These are phyloP conservation scores for Melitaea athalia DNA, from an alignment of 2,888 invertebrate genomes.

Conservation along the genomic window DNA sequence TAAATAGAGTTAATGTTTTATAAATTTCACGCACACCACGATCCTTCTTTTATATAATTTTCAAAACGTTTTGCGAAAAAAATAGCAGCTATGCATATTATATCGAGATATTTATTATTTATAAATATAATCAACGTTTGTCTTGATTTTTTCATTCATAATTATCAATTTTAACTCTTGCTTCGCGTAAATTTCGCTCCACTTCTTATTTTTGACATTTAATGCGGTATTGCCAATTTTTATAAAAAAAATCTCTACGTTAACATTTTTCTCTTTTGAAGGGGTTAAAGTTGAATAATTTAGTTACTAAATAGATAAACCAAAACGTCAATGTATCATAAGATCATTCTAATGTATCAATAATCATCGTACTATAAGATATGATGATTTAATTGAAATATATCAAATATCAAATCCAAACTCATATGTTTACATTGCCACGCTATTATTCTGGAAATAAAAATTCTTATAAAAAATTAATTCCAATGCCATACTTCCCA, in stretches of 20 bases:
- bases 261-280: not conserved
- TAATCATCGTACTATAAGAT: no score
- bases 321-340: no score
- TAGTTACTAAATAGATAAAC: not conserved
- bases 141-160: conserved; percentile 71
- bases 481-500: not conserved
- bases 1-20: conserved; percentile 16
- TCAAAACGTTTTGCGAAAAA: conserved; percentile 9
- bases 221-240: conserved; percentile 48
- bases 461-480: not conserved
- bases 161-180: conserved; percentile 56
- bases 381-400: no score
- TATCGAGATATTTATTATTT: conserved; percentile 2
- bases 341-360: no score
- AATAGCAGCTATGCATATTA: conserved; percentile 9
- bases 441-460: not conserved
- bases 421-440: no score
- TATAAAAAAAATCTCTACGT: not conserved
- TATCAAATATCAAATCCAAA: no score
- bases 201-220: conserved; percentile 69
- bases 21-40: conserved; percentile 14
- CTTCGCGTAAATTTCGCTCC: conserved; percentile 69
- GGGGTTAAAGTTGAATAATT: not conserved
- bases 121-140: conserved; percentile 45
- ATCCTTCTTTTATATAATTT: not conserved